Percentiles rank a stretch among this genome's conserved stretches.
phyloP scores from a whole-genome alignment of 2,797 vertebrate genomes.

The Anguilla obscura region DNA sequence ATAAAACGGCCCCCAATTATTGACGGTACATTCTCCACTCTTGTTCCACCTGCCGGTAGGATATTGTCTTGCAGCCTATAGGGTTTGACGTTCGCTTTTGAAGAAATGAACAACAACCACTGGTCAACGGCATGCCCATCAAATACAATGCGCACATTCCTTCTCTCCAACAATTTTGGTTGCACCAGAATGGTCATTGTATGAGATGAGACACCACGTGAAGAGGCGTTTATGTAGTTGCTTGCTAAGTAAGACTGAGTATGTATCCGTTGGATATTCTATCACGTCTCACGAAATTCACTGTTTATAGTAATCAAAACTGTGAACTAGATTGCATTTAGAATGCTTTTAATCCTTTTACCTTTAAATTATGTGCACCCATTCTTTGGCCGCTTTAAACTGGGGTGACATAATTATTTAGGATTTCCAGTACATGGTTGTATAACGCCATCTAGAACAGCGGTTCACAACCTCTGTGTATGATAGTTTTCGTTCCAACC shows the following conservation, averaged over 20 bases:
- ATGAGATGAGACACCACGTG: constrained; percentile 33
- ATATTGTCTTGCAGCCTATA: constrained; percentile 25
- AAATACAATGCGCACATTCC: constrained; percentile 2
- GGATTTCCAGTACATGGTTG: constrained; percentile 8
- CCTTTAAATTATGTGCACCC: not conserved
- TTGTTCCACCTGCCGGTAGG: constrained; percentile 52
- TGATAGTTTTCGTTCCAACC: no score
- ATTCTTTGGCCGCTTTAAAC: constrained; percentile 29
- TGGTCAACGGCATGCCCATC: constrained; percentile 33
- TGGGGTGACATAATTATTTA: constrained; percentile 36
- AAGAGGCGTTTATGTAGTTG: not conserved
- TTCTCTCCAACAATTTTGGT: constrained; percentile 19
- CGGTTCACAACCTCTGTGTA: not conserved
- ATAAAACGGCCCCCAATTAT: constrained; percentile 48
- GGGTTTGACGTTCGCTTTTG: not conserved
- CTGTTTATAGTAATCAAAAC: not conserved
- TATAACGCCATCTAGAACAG: constrained; percentile 18
- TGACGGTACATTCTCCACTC: constrained; percentile 34
- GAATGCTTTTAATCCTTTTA: not conserved
- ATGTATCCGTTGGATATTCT: not conserved
- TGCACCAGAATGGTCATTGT: constrained; percentile 26
- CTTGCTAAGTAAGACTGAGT: not conserved
- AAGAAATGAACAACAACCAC: constrained; percentile 23
- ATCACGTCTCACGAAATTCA: constrained; percentile 10
- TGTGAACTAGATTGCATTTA: not conserved